Evolutionary conservation across 2,888 invertebrate genomes (phyloP).

Genomic region (Dicroscelio sp.): DNA sequence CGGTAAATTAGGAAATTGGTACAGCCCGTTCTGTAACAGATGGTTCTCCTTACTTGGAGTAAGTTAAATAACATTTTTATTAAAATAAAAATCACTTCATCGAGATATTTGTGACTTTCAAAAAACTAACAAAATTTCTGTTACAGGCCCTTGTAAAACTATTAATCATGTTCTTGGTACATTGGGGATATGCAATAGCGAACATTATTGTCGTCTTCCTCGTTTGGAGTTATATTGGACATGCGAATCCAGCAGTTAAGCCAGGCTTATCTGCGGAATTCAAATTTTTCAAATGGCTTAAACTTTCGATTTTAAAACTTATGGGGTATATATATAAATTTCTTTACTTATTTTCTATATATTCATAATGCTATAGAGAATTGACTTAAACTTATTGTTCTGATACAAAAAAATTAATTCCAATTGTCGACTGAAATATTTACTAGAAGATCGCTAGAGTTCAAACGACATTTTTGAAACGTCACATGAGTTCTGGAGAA

Average conservation of each 20-base stretch:
- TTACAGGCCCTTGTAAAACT: conserved; percentile 96
- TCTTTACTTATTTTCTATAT: too few relatives aligned
- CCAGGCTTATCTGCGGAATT: conserved; percentile 97
- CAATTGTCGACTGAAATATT: too few relatives aligned
- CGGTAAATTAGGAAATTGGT: conserved; percentile 98
- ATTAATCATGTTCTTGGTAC: conserved; percentile 97
- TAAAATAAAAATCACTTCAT: not conserved
- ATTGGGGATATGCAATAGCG: conserved; percentile 97
- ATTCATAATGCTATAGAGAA: too few relatives aligned
- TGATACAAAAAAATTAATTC: too few relatives aligned
- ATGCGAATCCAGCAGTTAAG: conserved; percentile 98
- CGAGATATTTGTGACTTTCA: too few relatives aligned
- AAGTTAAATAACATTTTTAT: conserved; percentile 90
- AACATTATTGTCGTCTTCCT: conserved; percentile 96
- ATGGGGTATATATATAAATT: too few relatives aligned
- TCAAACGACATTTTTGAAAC: too few relatives aligned
- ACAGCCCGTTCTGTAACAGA: conserved; percentile 97
- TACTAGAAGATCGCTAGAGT: too few relatives aligned
- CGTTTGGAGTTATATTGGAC: conserved; percentile 98
- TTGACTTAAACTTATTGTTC: too few relatives aligned
- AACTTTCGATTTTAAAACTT: conserved; percentile 94
- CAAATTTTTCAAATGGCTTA: conserved; percentile 95
- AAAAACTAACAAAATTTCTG: not conserved
- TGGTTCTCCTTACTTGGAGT: conserved; percentile 98
- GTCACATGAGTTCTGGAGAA: too few relatives aligned